phyloP scores from a whole-genome alignment of 1,140 invertebrate genomes.

The Drosophila santomea region DNA sequence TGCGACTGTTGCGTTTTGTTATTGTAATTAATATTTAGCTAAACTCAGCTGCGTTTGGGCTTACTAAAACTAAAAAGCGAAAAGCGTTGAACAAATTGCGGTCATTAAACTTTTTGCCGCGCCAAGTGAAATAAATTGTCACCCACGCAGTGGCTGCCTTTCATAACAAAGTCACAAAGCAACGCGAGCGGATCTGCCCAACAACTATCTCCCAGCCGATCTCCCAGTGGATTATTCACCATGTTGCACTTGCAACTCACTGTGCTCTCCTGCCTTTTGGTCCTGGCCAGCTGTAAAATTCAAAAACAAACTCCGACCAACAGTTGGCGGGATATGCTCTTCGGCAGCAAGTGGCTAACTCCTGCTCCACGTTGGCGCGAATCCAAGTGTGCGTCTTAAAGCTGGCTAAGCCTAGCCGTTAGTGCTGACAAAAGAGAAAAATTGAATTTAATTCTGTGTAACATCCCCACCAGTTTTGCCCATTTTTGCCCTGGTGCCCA shows the following conservation, averaged over 20 bases:
- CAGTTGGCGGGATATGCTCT: slow-evolving; percentile 72
- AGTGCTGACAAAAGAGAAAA: not conserved
- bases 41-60: slow-evolving; percentile 42
- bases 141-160: slow-evolving; percentile 32
- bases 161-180: slow-evolving; percentile 45
- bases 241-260: slow-evolving; percentile 13
- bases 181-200: slow-evolving; percentile 45
- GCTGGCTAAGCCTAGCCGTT: too few species aligned
- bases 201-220: not conserved
- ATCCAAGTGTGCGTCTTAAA: slow-evolving; percentile 66
- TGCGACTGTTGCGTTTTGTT: slow-evolving; percentile 69
- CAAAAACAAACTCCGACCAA: slow-evolving; percentile 44
- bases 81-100: slow-evolving; percentile 76
- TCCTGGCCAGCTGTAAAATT: slow-evolving; percentile 55
- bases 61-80: slow-evolving; percentile 61
- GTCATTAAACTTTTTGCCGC: slow-evolving; percentile 81
- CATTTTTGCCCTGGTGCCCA: slow-evolving; percentile 90
- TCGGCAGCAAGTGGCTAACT: slow-evolving; percentile 71
- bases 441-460: slow-evolving; percentile 8
- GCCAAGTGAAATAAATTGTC: slow-evolving; percentile 68
- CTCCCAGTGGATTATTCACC: slow-evolving; percentile 15
- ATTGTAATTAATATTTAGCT: slow-evolving; percentile 77
- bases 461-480: slow-evolving; percentile 87
- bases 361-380: slow-evolving; percentile 59
- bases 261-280: slow-evolving; percentile 12